phyloP scores from a whole-genome alignment of 2,113 vertebrate genomes.

The Xenopus tropicalis region DNA sequence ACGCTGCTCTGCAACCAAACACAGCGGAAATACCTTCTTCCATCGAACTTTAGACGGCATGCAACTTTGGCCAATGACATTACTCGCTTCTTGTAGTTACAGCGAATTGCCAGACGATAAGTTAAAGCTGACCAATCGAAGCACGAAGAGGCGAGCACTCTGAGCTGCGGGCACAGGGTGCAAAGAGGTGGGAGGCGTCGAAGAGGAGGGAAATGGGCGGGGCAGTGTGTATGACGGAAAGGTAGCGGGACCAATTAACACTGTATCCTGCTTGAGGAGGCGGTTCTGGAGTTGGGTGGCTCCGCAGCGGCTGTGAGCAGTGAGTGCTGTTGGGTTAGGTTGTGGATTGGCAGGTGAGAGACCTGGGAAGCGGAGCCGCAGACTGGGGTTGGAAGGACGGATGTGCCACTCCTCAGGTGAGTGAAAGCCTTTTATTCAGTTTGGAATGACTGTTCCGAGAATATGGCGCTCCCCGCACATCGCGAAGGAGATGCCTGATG shows the following conservation, averaged over 20 bases:
- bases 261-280: not conserved
- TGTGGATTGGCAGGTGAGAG: slow-evolving; percentile 36
- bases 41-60: slow-evolving; percentile 7
- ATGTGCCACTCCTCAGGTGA: slow-evolving; percentile 25
- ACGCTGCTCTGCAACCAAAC: too few relatives aligned
- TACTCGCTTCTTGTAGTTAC: too few relatives aligned
- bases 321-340: slow-evolving; percentile 29
- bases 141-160: not conserved
- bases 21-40: too few relatives aligned
- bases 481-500: not conserved
- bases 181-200: not conserved
- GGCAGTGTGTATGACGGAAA: not conserved
- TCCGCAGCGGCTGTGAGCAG: not conserved
- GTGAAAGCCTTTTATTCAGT: not conserved
- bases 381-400: slow-evolving; percentile 12
- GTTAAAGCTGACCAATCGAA: not conserved
- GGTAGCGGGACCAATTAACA: not conserved
- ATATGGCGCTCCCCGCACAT: not conserved
- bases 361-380: slow-evolving; percentile 22
- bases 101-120: not conserved
- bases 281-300: slow-evolving; percentile 27
- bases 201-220: slow-evolving; percentile 17
- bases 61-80: not conserved
- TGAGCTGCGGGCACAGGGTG: not conserved
- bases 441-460: not conserved